Evolutionary conservation across 2,797 vertebrate genomes (phyloP).

Genomic region (Alosa sapidissima): DNA sequence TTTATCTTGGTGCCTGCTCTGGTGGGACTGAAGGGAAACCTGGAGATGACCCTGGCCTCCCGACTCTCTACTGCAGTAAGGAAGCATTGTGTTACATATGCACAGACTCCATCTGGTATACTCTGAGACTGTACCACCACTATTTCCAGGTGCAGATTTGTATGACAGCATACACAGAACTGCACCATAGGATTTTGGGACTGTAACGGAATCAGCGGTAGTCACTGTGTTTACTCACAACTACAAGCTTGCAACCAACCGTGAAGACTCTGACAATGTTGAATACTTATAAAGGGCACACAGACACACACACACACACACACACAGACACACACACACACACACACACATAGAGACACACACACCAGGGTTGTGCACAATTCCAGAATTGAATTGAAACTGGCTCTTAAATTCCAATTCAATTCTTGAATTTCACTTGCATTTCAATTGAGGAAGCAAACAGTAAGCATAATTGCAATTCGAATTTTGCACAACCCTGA

Average conservation of each 20-base stretch:
- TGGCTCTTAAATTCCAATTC: too few relatives aligned
- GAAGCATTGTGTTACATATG: constrained; percentile 36
- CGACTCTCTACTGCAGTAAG: constrained; percentile 92
- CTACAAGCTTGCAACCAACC: neutral
- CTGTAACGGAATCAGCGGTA: neutral
- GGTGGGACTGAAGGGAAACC: constrained; percentile 92
- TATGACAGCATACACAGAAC: neutral
- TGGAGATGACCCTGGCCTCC: constrained; percentile 93
- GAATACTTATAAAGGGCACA: neutral
- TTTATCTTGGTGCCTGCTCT: constrained; percentile 89
- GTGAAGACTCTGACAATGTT: neutral
- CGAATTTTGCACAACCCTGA: too few relatives aligned
- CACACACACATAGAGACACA: neutral
- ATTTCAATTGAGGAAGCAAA: too few relatives aligned
- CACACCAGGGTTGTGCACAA: too few relatives aligned
- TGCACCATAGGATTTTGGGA: neutral
- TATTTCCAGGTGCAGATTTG: neutral
- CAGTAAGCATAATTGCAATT: too few relatives aligned
- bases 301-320: neutral
- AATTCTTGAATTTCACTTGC: too few relatives aligned
- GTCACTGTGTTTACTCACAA: neutral
- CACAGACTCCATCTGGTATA: neutral
- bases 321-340: neutral
- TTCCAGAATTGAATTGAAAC: too few relatives aligned
- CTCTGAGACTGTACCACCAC: constrained; percentile 10